Conservation (phyloP, 2,888 invertebrate species). For the Troides oblongomaculatus region DNA sequence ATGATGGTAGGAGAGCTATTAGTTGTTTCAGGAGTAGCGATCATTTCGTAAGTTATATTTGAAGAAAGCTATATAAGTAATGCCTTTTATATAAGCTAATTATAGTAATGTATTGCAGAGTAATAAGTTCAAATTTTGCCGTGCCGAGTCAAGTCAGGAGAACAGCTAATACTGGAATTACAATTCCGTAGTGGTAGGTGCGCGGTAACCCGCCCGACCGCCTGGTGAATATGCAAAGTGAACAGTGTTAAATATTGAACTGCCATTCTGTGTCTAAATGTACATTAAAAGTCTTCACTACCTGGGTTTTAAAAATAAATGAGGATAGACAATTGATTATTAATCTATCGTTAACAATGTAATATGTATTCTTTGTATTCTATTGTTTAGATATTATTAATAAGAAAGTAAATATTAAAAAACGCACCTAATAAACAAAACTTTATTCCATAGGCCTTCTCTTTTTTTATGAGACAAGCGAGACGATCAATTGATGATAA, state of each 20-base stretch:
- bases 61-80: background rate
- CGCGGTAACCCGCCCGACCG: slow-evolving; percentile 55
- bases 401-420: too few relatives aligned
- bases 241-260: slow-evolving; percentile 65
- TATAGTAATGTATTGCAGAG: slow-evolving; percentile 26
- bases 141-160: slow-evolving; percentile 30
- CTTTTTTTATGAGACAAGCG: too few relatives aligned
- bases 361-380: too few relatives aligned
- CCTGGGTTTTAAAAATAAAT: background rate
- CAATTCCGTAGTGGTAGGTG: slow-evolving; percentile 64
- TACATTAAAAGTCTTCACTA: slow-evolving; percentile 39
- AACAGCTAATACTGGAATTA: slow-evolving; percentile 57
- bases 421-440: too few relatives aligned
- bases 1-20: too few relatives aligned
- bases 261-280: slow-evolving; percentile 55
- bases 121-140: slow-evolving; percentile 40
- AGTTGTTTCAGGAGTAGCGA: background rate
- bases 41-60: background rate
- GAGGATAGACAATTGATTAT: background rate
- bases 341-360: background rate
- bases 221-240: slow-evolving; percentile 73
- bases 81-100: slow-evolving; percentile 22
- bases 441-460: too few relatives aligned
- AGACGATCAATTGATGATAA: too few relatives aligned
- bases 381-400: too few relatives aligned